These are phyloP conservation scores for Piscicola geometra DNA, from an alignment of 2,888 invertebrate genomes.

Conservation along the genomic window DNA sequence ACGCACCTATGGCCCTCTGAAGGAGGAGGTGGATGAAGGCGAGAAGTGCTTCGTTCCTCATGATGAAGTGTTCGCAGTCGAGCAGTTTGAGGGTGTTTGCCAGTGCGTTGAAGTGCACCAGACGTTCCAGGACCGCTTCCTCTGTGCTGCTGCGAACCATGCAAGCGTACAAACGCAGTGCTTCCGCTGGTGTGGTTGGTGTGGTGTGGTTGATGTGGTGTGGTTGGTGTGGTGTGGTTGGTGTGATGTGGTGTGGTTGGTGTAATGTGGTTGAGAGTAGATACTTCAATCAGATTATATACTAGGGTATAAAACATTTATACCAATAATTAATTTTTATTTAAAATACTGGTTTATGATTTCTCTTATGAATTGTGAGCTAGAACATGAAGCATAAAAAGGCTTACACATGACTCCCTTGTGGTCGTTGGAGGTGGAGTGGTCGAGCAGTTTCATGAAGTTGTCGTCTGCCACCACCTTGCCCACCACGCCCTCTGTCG, in stretches of 20 bases:
- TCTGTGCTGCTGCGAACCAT: slow-evolving; percentile 15
- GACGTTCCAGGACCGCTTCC: background rate
- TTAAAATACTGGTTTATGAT: too few relatives aligned
- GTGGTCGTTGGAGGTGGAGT: background rate
- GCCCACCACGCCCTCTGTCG: background rate
- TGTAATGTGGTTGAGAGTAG: too few relatives aligned
- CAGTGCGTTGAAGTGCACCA: background rate
- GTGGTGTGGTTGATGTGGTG: too few relatives aligned
- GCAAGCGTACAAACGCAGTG: slow-evolving; percentile 10
- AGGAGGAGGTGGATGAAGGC: slow-evolving; percentile 6
- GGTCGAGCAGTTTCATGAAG: slow-evolving; percentile 1
- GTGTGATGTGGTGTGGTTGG: too few relatives aligned
- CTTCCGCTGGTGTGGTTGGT: slow-evolving; percentile 29
- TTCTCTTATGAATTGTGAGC: too few relatives aligned
- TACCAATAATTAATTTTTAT: too few relatives aligned
- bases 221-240: too few relatives aligned
- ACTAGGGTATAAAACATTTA: too few relatives aligned
- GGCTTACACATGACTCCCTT: slow-evolving; percentile 4
- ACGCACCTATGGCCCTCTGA: background rate
- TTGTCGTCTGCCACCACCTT: background rate
- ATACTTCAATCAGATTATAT: too few relatives aligned
- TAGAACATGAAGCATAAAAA: background rate
- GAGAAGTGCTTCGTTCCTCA: slow-evolving; percentile 31
- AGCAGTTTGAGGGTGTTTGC: slow-evolving; percentile 13
- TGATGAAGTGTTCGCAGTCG: slow-evolving; percentile 26